Base-by-base conservation (phyloP, 2,797 vertebrate genomes). In the Chelonia mydas region DNA sequence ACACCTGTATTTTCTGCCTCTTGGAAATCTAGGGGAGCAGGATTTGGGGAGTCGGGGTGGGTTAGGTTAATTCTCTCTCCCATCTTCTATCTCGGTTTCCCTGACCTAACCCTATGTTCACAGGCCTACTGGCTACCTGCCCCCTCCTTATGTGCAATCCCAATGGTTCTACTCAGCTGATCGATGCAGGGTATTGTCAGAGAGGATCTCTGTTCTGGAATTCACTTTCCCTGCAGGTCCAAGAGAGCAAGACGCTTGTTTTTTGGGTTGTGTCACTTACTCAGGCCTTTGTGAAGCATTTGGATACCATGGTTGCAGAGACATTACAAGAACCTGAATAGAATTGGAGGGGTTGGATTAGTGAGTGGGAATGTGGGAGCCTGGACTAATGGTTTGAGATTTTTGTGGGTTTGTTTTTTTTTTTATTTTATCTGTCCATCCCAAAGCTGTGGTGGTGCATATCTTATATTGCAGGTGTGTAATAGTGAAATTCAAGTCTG, bases 71-170 rank as follows among this genome's bases (percentile, higher is more conserved):
- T 41, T 41, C 41, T 41, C 41, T 41, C 41, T 41, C 41, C 41
- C 41, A 59, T 89, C 9, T 68, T 68, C 7, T 95, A 90, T 92
- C 93, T 95, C 84, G 59, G 3, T 76, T 90, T 11, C 33, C 96
- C 28, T 90, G 79, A 87, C 84, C 51, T 31, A 92, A 55, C 6
- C 31, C 28, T 59, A 57, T 45, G 65, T 90, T 95, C 96, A 81
- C 51, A 92, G 6, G 51, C 65, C 25, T 86, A 59, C 53, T 45
- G 94, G 50, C 11, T 54, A 54, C 23, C 3, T 59, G 0, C 7
- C 1, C 1, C 15, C 72, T 74, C 47, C 33, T n/a, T 87, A 28
- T 76, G 33, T 57, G 61, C 45, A 83, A 31, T 5, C 57, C 9
- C 59, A 72, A 28, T 87, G 12, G 9, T 87, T 93, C 53, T 85